Evolutionary conservation across 1,140 invertebrate species (phyloP), one percentile per base, ranked within the genome.

Genomic region (Neomicropteryx cornuta): DNA sequence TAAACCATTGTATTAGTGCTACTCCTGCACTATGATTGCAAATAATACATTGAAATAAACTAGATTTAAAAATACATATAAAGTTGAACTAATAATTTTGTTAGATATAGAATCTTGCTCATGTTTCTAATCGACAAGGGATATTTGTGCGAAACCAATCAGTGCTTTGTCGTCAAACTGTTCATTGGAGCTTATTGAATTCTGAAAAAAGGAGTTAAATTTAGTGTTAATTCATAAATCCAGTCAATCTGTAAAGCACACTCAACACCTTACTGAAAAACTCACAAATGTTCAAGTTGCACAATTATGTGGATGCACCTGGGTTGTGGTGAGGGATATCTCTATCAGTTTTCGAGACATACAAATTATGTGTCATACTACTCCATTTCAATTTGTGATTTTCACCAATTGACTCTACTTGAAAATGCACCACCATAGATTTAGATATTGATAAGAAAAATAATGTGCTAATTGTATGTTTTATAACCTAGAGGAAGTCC

Each of bases 121-220:
- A n/a, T n/a, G n/a, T n/a, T n/a, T n/a, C 27, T 73, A 87, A 66
- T 88, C 83, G 14, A 79, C 79, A 52, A 91, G 80, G 20, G 90
- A 91, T 48, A 97, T 83, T 68, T 95, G 90, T 54, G 92, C 92
- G 73, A 87, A 97, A 49, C 92, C 92, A 56, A 94, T 83, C 36
- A 97, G 66, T 5, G 88, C 81, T 49, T 90, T 90, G 54, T 95
- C 90, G 62, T 94, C 90, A 11, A 87, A 81, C 21, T 81, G 73
- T 73, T 95, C 91, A 55, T 83, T 87, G 14, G 72, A 66, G 41
- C 76, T 78, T 32, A 81, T 81, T 22, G 87, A 88, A 64, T 81
- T 90, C 87, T 91, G 67, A 39, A 76, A 76, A 49, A 45, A 51
- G 48, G 51, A 52, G 44, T 35, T 24, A 24, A 24, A n/a, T 24